Percentiles rank a stretch among this genome's conserved stretches.
Conservation (phyloP, 2,888 invertebrate species). For the Chydorus sphaericus region DNA sequence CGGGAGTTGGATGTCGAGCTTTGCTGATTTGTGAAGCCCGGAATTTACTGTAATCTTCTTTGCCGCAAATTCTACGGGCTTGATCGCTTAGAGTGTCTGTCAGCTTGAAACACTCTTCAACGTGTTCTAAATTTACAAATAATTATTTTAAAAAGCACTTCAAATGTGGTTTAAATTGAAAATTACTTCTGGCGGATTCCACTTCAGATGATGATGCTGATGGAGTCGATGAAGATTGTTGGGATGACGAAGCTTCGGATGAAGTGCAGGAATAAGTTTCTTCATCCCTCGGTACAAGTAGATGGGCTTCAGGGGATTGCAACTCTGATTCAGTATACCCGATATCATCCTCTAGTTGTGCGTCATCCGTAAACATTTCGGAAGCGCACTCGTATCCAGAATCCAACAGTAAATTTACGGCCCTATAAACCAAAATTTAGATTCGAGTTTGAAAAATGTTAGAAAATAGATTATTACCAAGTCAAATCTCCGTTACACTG, state of each 20-base stretch:
- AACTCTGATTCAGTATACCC: background rate
- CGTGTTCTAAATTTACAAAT: too few relatives aligned
- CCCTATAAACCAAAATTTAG: conserved; percentile 32
- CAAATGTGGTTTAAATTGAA: too few relatives aligned
- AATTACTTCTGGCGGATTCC: background rate
- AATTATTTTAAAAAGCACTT: too few relatives aligned
- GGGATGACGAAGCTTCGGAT: background rate
- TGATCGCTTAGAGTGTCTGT: conserved; percentile 13
- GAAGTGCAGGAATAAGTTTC: background rate
- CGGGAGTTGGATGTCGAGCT: background rate
- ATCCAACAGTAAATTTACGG: conserved; percentile 56
- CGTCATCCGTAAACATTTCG: background rate
- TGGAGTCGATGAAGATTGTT: background rate
- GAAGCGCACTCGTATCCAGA: conserved; percentile 26
- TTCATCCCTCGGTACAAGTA: background rate
- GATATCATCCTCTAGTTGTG: conserved; percentile 6
- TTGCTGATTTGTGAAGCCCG: conserved; percentile 12
- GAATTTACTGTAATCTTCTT: conserved; percentile 13
- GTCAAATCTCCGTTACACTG: conserved; percentile 53
- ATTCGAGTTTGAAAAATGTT: background rate
- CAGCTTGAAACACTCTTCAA: conserved; percentile 9
- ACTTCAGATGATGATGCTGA: background rate
- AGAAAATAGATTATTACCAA: background rate
- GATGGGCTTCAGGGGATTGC: too few relatives aligned
- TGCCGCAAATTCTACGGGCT: conserved; percentile 13